Evolutionary conservation across 2,113 vertebrate genomes (phyloP).

Genomic region (Scatophagus argus): DNA sequence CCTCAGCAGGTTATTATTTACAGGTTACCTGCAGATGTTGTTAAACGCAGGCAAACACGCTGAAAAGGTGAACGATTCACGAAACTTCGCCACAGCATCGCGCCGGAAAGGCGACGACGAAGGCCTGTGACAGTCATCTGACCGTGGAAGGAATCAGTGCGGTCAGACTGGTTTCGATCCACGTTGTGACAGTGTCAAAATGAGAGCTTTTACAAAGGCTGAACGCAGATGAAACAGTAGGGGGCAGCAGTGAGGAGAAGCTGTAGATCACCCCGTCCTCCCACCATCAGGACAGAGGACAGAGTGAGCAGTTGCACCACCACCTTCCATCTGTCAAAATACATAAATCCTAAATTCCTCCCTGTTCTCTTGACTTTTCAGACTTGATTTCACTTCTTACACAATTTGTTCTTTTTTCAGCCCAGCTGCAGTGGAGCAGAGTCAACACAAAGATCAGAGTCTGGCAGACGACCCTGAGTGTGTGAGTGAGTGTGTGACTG

Average conservation of each 20-base stretch:
- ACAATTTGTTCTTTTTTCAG: constrained; percentile 39
- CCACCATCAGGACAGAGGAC: neutral
- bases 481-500: constrained; percentile 17
- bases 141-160: no score
- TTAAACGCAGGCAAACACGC: no score
- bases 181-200: no score
- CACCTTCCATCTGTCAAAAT: constrained; percentile 18
- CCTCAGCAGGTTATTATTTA: no score
- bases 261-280: constrained; percentile 20
- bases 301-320: neutral
- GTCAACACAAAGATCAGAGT: constrained; percentile 34
- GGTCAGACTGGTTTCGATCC: no score
- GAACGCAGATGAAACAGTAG: constrained; percentile 27
- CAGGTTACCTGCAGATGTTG: no score
- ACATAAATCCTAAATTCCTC: constrained; percentile 40
- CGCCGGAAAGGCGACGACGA: no score
- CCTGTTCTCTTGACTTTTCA: constrained; percentile 31
- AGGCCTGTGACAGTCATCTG: no score
- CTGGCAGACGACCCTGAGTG: constrained; percentile 11
- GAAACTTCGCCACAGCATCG: no score
- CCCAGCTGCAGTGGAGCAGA: constrained; percentile 34
- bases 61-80: no score
- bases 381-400: constrained; percentile 44
- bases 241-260: constrained; percentile 8
- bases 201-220: no score